Evolutionary conservation across 2,888 invertebrate genomes (phyloP), one percentile per base, ranked within the genome.

Genomic region (Drosophila greeni): DNA sequence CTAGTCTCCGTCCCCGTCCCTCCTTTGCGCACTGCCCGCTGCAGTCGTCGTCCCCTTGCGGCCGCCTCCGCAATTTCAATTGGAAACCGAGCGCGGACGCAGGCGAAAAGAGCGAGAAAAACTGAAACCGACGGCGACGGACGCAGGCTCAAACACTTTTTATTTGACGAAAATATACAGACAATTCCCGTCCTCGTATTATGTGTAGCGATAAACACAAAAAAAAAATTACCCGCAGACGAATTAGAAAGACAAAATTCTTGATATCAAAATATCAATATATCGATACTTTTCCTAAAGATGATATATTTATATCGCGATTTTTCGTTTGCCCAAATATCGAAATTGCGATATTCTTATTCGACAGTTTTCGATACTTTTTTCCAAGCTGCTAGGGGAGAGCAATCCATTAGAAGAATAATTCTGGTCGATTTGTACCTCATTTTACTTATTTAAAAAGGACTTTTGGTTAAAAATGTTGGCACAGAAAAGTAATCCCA

Each of bases 211-310:
- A 72, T 55, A 72, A 73, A 72, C 49, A 75, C 39, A 61, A 55
- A 73, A 69, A 80, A 65, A 66, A 59, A 70, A 70, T 64, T 59
- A 61, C 62, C 53, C 71, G 64, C 64, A 76, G 75, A 45, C 67
- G 59, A 58, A 66, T 56, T 70, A 74, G 53, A 74, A 74, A 66
- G 66, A 58, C 26, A 26, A 26, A 26, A 26, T 26, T 26, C 26
- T 26, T 26, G 26, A 26, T 26, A 26, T 26, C 26, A 26, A 26
- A 20, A 20, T 20, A 20, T 20, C 20, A 20, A 20, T 20, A 20
- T 20, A 20, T 20, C 26, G 26, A 26, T 26, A 26, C 9, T 26
- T 26, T 26, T 26, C 8, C 8, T 26, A 26, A 9, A 2, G 26
- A 26, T 26, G 26, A 26, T 26, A 26, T 26, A 20, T 23, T 23